A percentile compares a stretch with the other conserved stretches of the same genome.
phyloP scores from a whole-genome alignment of 2,888 invertebrate species.

The Cheilosia scutellata region DNA sequence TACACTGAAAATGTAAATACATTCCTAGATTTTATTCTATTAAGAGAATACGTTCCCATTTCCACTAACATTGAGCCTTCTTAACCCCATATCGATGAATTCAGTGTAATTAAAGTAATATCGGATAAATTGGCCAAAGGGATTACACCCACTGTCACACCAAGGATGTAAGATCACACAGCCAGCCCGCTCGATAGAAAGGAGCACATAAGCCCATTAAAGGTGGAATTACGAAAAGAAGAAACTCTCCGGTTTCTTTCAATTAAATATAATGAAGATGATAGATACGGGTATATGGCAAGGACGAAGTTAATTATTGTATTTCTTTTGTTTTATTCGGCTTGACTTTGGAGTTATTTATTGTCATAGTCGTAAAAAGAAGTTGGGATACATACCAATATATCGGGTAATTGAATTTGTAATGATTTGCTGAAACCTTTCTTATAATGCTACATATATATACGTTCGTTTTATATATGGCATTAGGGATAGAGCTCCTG shows the following conservation, averaged over 20 bases:
- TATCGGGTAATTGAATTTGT: slow-evolving; percentile 16
- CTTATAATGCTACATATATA: no score
- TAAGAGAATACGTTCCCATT: background rate
- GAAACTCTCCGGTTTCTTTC: slow-evolving; percentile 20
- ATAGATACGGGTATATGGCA: slow-evolving; percentile 17
- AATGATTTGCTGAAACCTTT: slow-evolving; percentile 25
- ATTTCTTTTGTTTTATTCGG: slow-evolving; percentile 5
- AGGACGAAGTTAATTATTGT: slow-evolving; percentile 41
- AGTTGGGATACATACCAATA: background rate
- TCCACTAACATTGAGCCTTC: background rate
- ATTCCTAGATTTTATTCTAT: background rate
- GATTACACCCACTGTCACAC: slow-evolving; percentile 19
- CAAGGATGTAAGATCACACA: slow-evolving; percentile 1
- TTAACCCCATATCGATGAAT: slow-evolving; percentile 5
- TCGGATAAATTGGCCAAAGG: slow-evolving; percentile 20
- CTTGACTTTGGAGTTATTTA: slow-evolving; percentile 10
- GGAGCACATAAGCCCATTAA: slow-evolving; percentile 18
- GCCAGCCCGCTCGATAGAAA: background rate
- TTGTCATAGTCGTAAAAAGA: background rate
- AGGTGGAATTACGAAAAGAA: background rate
- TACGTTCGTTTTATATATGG: no score
- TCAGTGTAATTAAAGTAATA: slow-evolving; percentile 34
- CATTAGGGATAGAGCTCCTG: no score
- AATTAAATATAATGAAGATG: slow-evolving; percentile 30
- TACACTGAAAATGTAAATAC: background rate